Base-by-base conservation (phyloP, 1,140 invertebrate species). In the Meteorus sp. region DNA sequence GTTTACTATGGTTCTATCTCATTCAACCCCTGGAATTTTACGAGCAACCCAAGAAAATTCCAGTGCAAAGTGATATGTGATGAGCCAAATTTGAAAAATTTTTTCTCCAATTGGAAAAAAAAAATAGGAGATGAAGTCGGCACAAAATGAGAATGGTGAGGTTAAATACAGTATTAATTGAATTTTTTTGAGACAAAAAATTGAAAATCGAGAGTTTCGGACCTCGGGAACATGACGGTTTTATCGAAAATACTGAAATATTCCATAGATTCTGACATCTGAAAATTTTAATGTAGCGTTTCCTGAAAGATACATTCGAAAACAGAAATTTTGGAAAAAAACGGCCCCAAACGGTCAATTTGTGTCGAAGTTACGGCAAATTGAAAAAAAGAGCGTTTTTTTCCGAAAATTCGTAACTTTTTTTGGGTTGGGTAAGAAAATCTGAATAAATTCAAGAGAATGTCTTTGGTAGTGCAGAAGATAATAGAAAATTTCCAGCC, bases 191-290 rank as follows among this genome's bases (percentile, higher is more conserved):
- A 31, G 27, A 44, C 19, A 56, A 56, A 45, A 56, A 45, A 45
- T 27, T 44, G 27, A 35, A 31, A 56, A 45, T 56, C 11, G 2
- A 56, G 45, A 22, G 25, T 45, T 11, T 45, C 43, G 54, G 9
- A 56, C 54, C 33, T 56, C 23, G 43, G 45, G 33, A 56, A 56
- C 44, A 47, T 56, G 23, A 45, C 54, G 43, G 39, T 56, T 56
- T 56, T 56, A 2, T 45, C 6, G 43, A 35, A 56, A 56, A 56
- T 45, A 56, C 54, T 45, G 23, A 44, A 56, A 47, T 56, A 45
- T 56, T 56, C 33, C 13, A 47, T 31, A 45, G 11, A 27, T 56
- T 15, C 11, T 17, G 27, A 35, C 39, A 22, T 56, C 27, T 45
- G 1, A 56, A 35, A 31, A 31, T 27, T 33, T 56, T 56, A 45